Evolutionary conservation across 2,888 invertebrate species (phyloP).

Genomic region (Drosophila austrosaltans): DNA sequence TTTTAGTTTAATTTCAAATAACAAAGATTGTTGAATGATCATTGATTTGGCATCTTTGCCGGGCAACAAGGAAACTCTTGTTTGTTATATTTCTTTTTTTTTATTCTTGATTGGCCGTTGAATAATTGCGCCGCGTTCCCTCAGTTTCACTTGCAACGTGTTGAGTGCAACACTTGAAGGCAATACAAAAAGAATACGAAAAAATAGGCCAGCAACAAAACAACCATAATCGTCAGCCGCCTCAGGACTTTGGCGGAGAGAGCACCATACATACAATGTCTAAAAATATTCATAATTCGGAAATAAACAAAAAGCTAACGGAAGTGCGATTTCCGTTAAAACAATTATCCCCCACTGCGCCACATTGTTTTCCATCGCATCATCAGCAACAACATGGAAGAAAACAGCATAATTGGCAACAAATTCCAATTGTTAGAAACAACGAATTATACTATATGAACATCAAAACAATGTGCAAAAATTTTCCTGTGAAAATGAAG

Average conservation of each 20-base stretch:
- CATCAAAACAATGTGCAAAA: not conserved
- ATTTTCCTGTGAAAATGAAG: not conserved
- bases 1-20: slow-evolving; percentile 21
- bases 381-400: slow-evolving; percentile 2
- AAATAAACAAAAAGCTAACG: slow-evolving; percentile 25
- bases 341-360: slow-evolving; percentile 8
- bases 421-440: not conserved
- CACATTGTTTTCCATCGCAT: slow-evolving; percentile 14
- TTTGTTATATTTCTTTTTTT: slow-evolving; percentile 18
- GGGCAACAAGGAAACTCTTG: slow-evolving; percentile 44
- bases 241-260: slow-evolving; percentile 6
- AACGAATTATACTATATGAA: not conserved
- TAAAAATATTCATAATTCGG: slow-evolving; percentile 66
- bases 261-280: slow-evolving; percentile 38
- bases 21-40: slow-evolving; percentile 39
- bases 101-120: slow-evolving; percentile 36
- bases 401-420: slow-evolving; percentile 17
- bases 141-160: slow-evolving; percentile 67
- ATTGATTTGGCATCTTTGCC: slow-evolving; percentile 69
- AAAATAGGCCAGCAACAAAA: slow-evolving; percentile 69
- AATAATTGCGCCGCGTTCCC: slow-evolving; percentile 55
- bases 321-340: slow-evolving; percentile 58
- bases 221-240: slow-evolving; percentile 31
- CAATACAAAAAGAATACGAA: slow-evolving; percentile 14
- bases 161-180: slow-evolving; percentile 62